Evolutionary conservation across 92 coral and sea anemone genomes (phyloP).

Genomic region (Porites rus): DNA sequence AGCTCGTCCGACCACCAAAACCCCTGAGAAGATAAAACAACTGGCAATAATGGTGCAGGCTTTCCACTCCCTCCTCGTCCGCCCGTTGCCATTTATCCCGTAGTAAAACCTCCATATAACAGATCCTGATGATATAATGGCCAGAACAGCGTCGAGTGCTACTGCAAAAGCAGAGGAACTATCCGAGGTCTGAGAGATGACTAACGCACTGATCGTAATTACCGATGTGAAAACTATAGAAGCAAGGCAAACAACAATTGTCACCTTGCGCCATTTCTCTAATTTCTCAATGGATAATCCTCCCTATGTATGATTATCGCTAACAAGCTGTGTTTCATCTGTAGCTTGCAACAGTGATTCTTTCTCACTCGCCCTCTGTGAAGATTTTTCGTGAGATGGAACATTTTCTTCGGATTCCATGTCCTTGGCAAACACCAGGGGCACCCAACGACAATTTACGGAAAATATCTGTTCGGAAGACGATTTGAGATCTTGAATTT

Average conservation of each 20-base stretch:
- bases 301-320: not conserved
- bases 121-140: slow-evolving; percentile 68
- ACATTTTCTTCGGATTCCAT: slow-evolving; percentile 2
- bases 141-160: slow-evolving; percentile 75
- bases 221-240: slow-evolving; percentile 62
- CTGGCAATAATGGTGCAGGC: slow-evolving; percentile 58
- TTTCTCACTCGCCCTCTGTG: not conserved
- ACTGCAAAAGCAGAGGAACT: slow-evolving; percentile 85
- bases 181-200: slow-evolving; percentile 55
- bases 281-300: slow-evolving; percentile 5
- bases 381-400: not conserved
- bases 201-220: slow-evolving; percentile 58
- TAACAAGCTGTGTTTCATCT: not conserved
- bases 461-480: too few relatives aligned
- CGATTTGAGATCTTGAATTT: too few relatives aligned
- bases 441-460: too few relatives aligned
- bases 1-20: slow-evolving; percentile 54
- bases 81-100: slow-evolving; percentile 51
- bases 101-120: slow-evolving; percentile 76
- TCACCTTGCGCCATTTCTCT: slow-evolving; percentile 40
- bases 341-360: slow-evolving; percentile 1
- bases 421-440: too few relatives aligned
- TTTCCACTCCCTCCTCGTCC: slow-evolving; percentile 49
- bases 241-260: slow-evolving; percentile 34
- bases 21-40: slow-evolving; percentile 63